These are phyloP conservation scores for Onychorhynchus coronatus DNA, from an alignment of 2,113 vertebrate genomes.

Conservation along the genomic window DNA sequence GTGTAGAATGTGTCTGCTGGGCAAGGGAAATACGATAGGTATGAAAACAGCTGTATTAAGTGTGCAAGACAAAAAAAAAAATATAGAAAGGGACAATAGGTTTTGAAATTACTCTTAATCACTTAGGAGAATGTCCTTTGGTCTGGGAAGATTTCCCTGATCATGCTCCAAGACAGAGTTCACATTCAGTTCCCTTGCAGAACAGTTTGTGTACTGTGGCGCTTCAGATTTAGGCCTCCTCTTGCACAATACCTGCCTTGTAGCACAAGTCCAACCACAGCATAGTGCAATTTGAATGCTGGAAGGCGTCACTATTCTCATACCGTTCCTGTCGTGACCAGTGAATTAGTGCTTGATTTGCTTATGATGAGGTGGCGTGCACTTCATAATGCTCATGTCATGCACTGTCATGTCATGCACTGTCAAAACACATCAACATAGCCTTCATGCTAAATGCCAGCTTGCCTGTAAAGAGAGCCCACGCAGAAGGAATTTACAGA, in stretches of 20 bases:
- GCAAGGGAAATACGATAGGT: background rate
- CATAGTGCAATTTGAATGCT: background rate
- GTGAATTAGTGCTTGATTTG: background rate
- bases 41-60: background rate
- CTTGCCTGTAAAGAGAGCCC: slow-evolving; percentile 44
- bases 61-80: background rate
- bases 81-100: background rate
- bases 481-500: slow-evolving; percentile 55
- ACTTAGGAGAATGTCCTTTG: background rate
- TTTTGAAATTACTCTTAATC: background rate
- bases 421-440: slow-evolving; percentile 57
- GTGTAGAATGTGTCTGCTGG: background rate
- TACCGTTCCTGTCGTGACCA: background rate
- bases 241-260: background rate
- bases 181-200: background rate
- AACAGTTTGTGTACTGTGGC: background rate
- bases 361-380: background rate
- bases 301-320: background rate
- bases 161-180: background rate
- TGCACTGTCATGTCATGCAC: slow-evolving; percentile 26
- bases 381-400: slow-evolving; percentile 42
- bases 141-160: background rate
- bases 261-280: background rate
- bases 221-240: background rate
- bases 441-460: slow-evolving; percentile 43